Conservation (phyloP, 2,888 invertebrate species). For the Cataglyphis cursor region DNA sequence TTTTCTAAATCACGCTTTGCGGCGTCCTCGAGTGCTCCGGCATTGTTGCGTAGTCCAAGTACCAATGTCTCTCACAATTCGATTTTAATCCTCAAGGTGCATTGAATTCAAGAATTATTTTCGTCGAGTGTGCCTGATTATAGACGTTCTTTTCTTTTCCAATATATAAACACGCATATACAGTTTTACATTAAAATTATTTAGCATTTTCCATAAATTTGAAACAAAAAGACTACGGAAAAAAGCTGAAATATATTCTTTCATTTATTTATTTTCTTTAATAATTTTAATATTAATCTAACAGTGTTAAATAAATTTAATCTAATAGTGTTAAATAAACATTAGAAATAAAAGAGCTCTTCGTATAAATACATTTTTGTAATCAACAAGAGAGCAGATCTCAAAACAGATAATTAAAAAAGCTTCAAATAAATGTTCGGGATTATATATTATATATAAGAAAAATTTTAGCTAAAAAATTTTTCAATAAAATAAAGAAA, state of each 20-base stretch:
- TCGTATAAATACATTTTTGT: neutral
- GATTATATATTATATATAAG: neutral
- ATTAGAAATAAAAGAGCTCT: neutral
- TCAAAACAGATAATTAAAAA: neutral
- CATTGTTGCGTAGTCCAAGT: slow-evolving; percentile 21
- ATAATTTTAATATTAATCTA: neutral
- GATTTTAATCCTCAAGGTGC: slow-evolving; percentile 34
- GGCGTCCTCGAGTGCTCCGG: slow-evolving; percentile 34
- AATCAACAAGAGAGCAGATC: neutral
- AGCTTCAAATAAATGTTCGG: neutral
- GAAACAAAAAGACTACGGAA: neutral
- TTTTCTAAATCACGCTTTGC: slow-evolving; percentile 61
- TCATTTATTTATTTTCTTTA: neutral
- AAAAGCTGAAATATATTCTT: neutral
- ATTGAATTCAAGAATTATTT: slow-evolving; percentile 34
- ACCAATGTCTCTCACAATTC: slow-evolving; percentile 34
- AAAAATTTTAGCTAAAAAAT: neutral
- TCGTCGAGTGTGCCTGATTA: neutral
- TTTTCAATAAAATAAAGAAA: neutral
- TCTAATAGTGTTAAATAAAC: neutral
- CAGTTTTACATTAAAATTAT: neutral
- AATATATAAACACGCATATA: neutral
- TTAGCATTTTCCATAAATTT: neutral
- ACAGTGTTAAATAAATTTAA: neutral
- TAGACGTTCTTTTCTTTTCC: neutral